Evolutionary conservation across 2,113 vertebrate species (phyloP), one percentile per base, ranked within the genome.

Genomic region (Ictidomys tridecemlineatus): DNA sequence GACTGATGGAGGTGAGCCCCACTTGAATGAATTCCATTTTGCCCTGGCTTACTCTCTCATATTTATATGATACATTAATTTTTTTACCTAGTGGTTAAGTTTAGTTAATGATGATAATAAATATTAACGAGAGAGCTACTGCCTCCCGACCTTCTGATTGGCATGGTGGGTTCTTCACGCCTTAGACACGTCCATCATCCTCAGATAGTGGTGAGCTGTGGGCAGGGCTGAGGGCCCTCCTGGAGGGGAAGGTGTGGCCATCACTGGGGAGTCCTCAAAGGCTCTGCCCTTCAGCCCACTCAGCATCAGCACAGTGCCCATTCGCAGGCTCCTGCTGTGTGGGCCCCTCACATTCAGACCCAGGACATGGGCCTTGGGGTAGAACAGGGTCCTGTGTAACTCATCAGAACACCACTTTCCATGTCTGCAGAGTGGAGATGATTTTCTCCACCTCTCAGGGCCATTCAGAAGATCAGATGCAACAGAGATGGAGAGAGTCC

Each of bases 21-120:
- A 78, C 83, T 93, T 92, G 87, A 98, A 95, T 93, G 53, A 94
- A 96, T 97, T 70, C 78, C 56, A 34, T 97, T 94, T 92, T 90
- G 88, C 95, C 72, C 77, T 48, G 79, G 91, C 97, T 96, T 96
- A 89, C 95, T 97, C 73, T 92, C 98, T 96, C 39, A 58, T 98
- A 82, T 97, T 97, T 94, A 56, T 97, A 96, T 77, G 42, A 98
- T 89, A 97, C 56, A 30, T 97, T 98, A 95, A 97, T 98, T 98
- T 98, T 98, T 96, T 98, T 96, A 98, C 91, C 61, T 95, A 84
- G 85, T 91, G 90, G 65, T 96, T 97, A 80, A 92, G 53, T 97
- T 98, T 95, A 93, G 89, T 96, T 98, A 97, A 97, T 96, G 97
- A 96, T 96, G 85, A 73, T 78, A 97, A 96, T 77, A 97, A 92